A percentile compares a stretch with the other conserved stretches of the same genome.
Conservation (phyloP, 92 coral and sea anemone genomes). For the Porites evermanni region DNA sequence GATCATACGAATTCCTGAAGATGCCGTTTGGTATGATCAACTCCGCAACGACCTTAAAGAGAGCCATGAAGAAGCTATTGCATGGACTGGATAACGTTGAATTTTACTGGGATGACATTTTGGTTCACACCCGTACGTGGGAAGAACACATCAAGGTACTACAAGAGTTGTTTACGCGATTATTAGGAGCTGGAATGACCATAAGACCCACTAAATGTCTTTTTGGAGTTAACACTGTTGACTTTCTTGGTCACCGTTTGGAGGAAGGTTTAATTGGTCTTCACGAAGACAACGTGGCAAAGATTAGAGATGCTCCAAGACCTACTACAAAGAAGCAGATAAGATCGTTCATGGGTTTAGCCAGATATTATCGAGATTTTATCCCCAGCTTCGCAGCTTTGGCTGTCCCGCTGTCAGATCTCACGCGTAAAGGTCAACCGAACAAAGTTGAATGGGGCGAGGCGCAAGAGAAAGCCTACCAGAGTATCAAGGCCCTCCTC, state of each 20-base stretch:
- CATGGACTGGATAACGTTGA: background rate
- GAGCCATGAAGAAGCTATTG: too few species aligned
- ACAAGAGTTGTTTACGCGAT: slow-evolving; percentile 9
- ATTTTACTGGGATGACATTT: too few species aligned
- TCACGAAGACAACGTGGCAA: slow-evolving; percentile 1
- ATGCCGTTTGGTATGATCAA: too few species aligned
- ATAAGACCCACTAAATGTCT: slow-evolving; percentile 13
- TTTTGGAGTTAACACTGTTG: slow-evolving; percentile 14
- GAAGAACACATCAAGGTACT: background rate
- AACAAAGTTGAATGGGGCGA: too few species aligned
- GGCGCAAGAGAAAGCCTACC: slow-evolving; percentile 37
- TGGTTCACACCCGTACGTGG: too few species aligned
- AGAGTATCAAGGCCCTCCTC: slow-evolving; percentile 48
- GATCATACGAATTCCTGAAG: too few species aligned
- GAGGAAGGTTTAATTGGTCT: slow-evolving; percentile 22
- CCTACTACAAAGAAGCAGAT: slow-evolving; percentile 10
- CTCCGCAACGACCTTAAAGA: too few species aligned
- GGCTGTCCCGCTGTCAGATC: slow-evolving; percentile 56
- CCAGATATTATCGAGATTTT: slow-evolving; percentile 52
- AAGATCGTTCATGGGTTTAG: slow-evolving; percentile 27
- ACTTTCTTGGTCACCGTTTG: background rate
- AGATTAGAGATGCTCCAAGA: slow-evolving; percentile 5
- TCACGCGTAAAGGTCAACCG: background rate
- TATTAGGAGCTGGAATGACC: slow-evolving; percentile 6
- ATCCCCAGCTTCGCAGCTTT: slow-evolving; percentile 65